phyloP scores from a whole-genome alignment of 2,888 invertebrate genomes.

The Smittia sp. region DNA sequence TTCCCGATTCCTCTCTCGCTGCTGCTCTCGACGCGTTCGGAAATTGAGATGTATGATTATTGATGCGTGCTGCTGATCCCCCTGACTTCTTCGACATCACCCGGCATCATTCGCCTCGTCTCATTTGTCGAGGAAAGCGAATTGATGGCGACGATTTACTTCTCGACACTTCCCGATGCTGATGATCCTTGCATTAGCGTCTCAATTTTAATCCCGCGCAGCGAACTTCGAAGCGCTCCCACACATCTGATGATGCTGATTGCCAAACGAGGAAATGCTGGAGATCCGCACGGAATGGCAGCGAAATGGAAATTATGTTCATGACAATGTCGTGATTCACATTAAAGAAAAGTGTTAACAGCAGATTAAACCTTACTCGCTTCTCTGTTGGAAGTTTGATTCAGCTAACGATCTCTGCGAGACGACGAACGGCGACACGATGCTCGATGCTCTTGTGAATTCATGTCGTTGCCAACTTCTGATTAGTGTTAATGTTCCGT shows the following conservation, averaged over 20 bases:
- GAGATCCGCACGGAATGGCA: neutral
- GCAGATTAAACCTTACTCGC: slow-evolving; percentile 24
- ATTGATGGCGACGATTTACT: slow-evolving; percentile 35
- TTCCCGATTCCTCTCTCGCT: slow-evolving; percentile 2
- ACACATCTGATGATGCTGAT: slow-evolving; percentile 19
- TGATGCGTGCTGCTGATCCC: slow-evolving; percentile 40
- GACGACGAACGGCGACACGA: slow-evolving; percentile 7
- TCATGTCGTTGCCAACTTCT: slow-evolving; percentile 24
- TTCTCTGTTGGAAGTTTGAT: neutral
- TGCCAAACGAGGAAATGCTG: neutral
- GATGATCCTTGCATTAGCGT: slow-evolving; percentile 10
- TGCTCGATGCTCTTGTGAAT: slow-evolving; percentile 25
- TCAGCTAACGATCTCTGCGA: slow-evolving; percentile 1
- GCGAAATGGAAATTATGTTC: slow-evolving; percentile 35
- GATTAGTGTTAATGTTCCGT: slow-evolving; percentile 30
- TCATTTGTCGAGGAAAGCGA: neutral
- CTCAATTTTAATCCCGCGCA: slow-evolving; percentile 7
- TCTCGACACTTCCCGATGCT: slow-evolving; percentile 18
- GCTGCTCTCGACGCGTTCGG: neutral
- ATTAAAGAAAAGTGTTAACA: slow-evolving; percentile 36
- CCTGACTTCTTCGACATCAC: slow-evolving; percentile 20
- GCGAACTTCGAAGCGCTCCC: neutral
- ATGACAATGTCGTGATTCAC: slow-evolving; percentile 36
- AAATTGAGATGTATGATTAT: slow-evolving; percentile 41
- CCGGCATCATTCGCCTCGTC: neutral